Base-by-base conservation (phyloP, 2,888 invertebrate species). In the Pomacea canaliculata region DNA sequence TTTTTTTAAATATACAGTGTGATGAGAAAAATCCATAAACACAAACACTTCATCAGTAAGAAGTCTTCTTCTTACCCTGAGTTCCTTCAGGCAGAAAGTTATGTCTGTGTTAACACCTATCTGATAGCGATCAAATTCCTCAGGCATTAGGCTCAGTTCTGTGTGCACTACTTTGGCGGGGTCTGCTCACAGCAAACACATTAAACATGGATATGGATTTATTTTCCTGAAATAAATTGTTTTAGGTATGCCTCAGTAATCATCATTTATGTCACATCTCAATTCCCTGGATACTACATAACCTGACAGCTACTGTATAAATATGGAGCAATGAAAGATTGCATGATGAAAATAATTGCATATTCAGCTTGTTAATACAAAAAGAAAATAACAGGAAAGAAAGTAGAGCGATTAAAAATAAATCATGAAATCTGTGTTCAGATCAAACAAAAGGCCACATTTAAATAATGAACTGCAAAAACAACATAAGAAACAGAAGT, bases 11-110 rank as follows among this genome's bases (percentile, higher is more conserved):
- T 37, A 56, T 56, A 56, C 51, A 16, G 16, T 56, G 51, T 56
- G 51, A 4, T 56, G 12, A 46, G 10, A 46, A 46, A 37, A 48
- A 37, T n/a, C 12, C 37, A 68, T 68, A 56, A 56, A 56, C 51
- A 56, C 7, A 13, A 56, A 56, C 16, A 7, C 51, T 16, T 13
- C 51, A 56, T 56, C 51, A 56, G 16, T 56, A 56, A 56, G 51
- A 16, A 10, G 16, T 7, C 16, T 10, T 10, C 27, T 5, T 76
- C 85, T 79, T 77, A 91, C 95, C 88, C 94, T 92, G 76, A 97
- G 94, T 88, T 97, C 96, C 90, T 95, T 96, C 73, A 97, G 91
- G 80, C 96, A 95, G 91, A 97, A 96, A 82, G 97, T 96, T 56
- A 97, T 93, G 46, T 93, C 93, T 0, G 95, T 93, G 83, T 94